Percentiles rank a stretch among this genome's conserved stretches.
Evolutionary conservation across 2,888 invertebrate genomes (phyloP).

Genomic region (Dolomedes plantarius): DNA sequence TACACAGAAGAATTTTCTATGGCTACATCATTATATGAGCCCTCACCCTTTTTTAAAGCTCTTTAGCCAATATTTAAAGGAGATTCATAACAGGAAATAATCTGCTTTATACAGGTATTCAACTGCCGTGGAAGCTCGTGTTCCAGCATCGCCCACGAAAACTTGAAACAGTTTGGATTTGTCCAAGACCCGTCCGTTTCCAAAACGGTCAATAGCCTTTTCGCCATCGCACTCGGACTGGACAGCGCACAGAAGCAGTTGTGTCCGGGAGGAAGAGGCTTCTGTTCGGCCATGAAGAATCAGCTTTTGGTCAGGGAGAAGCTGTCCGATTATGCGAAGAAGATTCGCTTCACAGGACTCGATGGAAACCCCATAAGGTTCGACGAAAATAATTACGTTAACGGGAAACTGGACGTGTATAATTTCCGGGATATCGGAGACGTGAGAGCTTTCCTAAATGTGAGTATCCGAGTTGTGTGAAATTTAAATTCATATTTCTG

Average conservation of each 20-base stretch:
- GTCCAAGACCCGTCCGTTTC: conserved; percentile 75
- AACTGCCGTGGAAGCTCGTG: conserved; percentile 75
- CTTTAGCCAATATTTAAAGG: no score
- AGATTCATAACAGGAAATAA: no score
- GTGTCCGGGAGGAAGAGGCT: conserved; percentile 59
- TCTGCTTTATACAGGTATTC: conserved; percentile 73
- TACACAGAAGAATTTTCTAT: no score
- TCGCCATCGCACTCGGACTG: conserved; percentile 76
- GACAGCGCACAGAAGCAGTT: conserved; percentile 75
- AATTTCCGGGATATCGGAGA: conserved; percentile 58
- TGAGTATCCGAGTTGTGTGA: conserved; percentile 20
- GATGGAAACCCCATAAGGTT: conserved; percentile 46
- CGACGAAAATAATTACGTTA: conserved; percentile 33
- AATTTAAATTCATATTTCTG: no score
- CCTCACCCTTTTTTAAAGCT: no score
- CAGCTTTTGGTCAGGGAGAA: conserved; percentile 29
- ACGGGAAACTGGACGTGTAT: conserved; percentile 37
- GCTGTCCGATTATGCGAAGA: conserved; percentile 35
- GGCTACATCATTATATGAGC: no score
- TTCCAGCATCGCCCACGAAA: conserved; percentile 29
- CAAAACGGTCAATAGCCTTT: conserved; percentile 77
- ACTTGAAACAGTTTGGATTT: conserved; percentile 43
- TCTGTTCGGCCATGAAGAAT: conserved; percentile 50
- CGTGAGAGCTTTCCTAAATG: conserved; percentile 51
- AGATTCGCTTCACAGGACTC: conserved; percentile 36